Evolutionary conservation across 2,113 vertebrate genomes (phyloP), one percentile per base, ranked within the genome.

Genomic region (Sapajus apella): DNA sequence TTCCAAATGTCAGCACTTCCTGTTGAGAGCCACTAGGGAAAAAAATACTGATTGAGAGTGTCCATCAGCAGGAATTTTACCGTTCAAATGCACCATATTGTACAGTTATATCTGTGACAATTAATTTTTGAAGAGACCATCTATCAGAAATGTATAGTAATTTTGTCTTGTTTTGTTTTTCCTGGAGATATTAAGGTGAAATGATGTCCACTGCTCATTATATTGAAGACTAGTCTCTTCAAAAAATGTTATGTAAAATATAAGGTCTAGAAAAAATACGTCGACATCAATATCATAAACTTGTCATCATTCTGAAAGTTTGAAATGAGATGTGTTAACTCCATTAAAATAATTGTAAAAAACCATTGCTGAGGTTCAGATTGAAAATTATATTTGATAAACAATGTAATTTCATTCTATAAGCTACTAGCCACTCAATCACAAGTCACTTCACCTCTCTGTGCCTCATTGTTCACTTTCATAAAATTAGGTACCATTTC

Each of bases 271-370:
- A 47, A 88, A 91, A 80, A 68, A 94, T 45, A 58, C 37, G n/a
- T 64, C 40, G n/a, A 66, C 35, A 61, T 68, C 55, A 79, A 50
- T 90, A 58, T 82, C 27, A 76, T 96, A 80, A 76, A 73, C 23
- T 52, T 80, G 50, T 47, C 35, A 40, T 87, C 40, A 83, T 90
- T 89, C 90, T 96, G 55, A 82, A 95, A 79, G 58, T 79, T 72
- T 87, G 91, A 82, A 90, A 43, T 92, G 35, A n/a, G 82, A 27
- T 89, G 21, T 79, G 58, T 77, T 66, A 52, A 87, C 35, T 68
- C n/a, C 61, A 52, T 17, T 17, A 66, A 84, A 91, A 91, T 55
- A 61, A 68, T 35, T 66, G 40, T 64, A 47, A 66, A 66, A 84
- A 40, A 76, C n/a, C 11, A 21, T 35, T 79, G 43, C 58, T 91